Percentiles rank a stretch among this genome's conserved stretches.
Evolutionary conservation across 1,140 invertebrate species (phyloP).

Genomic region (Eupristina koningsbergeri): DNA sequence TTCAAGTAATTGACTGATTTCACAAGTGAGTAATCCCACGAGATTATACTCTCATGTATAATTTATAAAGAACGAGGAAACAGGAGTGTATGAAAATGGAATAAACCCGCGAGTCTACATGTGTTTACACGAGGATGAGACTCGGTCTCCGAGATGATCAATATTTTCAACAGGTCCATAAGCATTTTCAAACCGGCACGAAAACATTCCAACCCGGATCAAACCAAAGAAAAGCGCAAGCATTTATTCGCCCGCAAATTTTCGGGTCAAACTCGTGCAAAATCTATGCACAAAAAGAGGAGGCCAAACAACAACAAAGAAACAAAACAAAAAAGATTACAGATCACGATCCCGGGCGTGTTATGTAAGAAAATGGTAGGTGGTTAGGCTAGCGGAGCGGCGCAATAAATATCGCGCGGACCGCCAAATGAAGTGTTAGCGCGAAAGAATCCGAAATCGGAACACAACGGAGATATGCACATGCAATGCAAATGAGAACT

Average conservation of each 20-base stretch:
- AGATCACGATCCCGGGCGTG: neutral
- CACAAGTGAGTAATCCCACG: neutral
- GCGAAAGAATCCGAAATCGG: constrained; percentile 51
- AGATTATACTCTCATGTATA: neutral
- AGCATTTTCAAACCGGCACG: too few species aligned
- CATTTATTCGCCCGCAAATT: neutral
- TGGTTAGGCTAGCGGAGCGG: neutral
- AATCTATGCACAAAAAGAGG: neutral
- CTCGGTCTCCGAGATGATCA: neutral
- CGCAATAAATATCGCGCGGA: constrained; percentile 39
- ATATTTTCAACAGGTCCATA: neutral
- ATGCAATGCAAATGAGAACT: constrained; percentile 46
- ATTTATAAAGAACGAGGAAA: neutral
- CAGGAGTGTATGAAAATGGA: neutral
- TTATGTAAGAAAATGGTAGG: constrained; percentile 20
- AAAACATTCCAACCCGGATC: too few species aligned
- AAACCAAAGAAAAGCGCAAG: neutral
- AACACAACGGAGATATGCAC: constrained; percentile 47
- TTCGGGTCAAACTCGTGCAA: neutral
- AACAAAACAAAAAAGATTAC: constrained; percentile 10
- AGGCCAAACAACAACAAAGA: neutral
- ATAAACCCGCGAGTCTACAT: neutral
- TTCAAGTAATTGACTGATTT: neutral
- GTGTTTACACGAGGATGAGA: neutral
- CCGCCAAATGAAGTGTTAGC: constrained; percentile 49